Evolutionary conservation across 2,797 vertebrate genomes (phyloP), one percentile per base, ranked within the genome.

Genomic region (Bryconaethiops microstoma): DNA sequence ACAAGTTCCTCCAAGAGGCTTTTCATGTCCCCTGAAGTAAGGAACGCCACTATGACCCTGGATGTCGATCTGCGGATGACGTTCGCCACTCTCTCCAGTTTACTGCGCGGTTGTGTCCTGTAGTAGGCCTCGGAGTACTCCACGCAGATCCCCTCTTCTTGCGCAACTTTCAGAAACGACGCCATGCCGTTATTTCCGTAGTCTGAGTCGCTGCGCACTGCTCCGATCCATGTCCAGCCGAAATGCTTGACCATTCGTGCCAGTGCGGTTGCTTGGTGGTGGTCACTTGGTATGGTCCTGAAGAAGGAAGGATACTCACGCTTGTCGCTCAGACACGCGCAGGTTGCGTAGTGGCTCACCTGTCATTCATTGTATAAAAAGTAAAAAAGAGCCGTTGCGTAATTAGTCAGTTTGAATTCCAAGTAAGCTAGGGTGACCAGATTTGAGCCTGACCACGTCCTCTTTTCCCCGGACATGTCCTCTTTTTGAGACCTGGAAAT

Each of bases 71-170:
- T 63, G 60, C 60, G 60, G 14, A 63, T 63, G 60, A 35, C 14
- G 14, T 63, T 63, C 4, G 60, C 60, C 12, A 63, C 60, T 63
- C 60, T 63, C 25, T 63, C 60, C 25, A 63, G 13, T 35, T 63
- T 63, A 7, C 25, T 63, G 60, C 25, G 60, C 14, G 60, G 60
- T 0, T 63, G 23, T 17, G 60, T 35, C 25, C 60, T 35, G 6
- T 63, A 35, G 14, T 29, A 63, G 13, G 25, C 25, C 60, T 63
- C 60, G 4, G 60, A 63, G 25, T 63, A 63, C 60, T 63, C 60
- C 60, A 35, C 60, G 7, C 60, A 63, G 25, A 63, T 63, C 13
- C 60, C 60, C 60, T 63, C 60, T n/a, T 63, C 60, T 17, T 63
- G 60, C 14, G 60, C 60, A 63, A 25, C 60, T 7, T 35, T 63